These are phyloP conservation scores for Pelusios castaneus DNA, from an alignment of 2,113 vertebrate species.

Conservation along the genomic window DNA sequence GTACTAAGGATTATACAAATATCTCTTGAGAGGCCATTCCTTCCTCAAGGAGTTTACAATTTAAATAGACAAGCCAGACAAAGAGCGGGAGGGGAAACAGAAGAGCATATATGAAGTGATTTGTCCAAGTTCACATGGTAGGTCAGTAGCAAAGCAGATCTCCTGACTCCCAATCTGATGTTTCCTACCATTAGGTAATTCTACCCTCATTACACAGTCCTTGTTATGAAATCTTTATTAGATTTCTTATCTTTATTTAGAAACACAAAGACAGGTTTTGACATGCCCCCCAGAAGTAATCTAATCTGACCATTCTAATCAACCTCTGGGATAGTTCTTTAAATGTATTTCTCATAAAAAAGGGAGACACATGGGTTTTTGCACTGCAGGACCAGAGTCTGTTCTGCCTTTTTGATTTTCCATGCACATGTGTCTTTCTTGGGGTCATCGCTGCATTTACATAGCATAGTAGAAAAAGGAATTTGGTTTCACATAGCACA, in stretches of 20 bases:
- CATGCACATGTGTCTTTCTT: not conserved
- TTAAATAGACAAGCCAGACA: not conserved
- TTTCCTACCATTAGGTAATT: not conserved
- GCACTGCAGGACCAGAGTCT: not conserved
- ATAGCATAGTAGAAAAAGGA: not conserved
- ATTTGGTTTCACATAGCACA: not conserved
- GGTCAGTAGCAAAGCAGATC: not conserved
- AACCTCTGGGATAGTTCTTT: not conserved
- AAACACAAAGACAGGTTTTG: not conserved
- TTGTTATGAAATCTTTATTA: not conserved
- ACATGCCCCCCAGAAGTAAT: not conserved
- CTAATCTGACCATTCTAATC: not conserved
- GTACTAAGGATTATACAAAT: not conserved
- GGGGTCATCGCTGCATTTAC: not conserved
- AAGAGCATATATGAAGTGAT: not conserved
- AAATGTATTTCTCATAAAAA: not conserved
- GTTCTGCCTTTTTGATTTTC: not conserved
- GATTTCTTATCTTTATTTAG: not conserved
- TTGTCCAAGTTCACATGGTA: not conserved
- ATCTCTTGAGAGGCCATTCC: not conserved
- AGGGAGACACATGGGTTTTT: not conserved
- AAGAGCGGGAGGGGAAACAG: not conserved
- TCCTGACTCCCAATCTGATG: rapidly evolving
- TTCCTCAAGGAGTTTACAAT: not conserved
- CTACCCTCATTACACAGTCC: not conserved